Evolutionary conservation across 30 jellyfish, hydroid and myxozoan species (phyloP), one percentile per base, ranked within the genome.

Genomic region (Chironex yamaguchii): DNA sequence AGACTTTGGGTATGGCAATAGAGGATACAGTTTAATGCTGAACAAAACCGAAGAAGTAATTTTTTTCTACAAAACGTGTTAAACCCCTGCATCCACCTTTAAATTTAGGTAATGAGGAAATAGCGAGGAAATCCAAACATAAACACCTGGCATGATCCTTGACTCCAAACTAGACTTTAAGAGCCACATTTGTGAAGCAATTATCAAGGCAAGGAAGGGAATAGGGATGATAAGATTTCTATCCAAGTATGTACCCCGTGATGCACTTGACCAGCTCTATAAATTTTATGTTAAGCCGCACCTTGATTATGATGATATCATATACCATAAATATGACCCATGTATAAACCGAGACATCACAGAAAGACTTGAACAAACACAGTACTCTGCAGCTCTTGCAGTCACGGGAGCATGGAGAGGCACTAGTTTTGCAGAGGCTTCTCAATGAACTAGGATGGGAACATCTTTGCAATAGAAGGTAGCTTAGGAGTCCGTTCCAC

Each of bases 121-220:
- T 68, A 13, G 67, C 67, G 11, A 14, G 69, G 67, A 68, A 68
- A 27, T 20, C 22, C 21, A 65, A 68, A 68, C 82, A 68, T 28
- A 68, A 29, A 28, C 82, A 68, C 27, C 82, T 68, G 82, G 12
- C 28, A 24, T 71, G n/a, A 71, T 71, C 30, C 49, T 71, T 70
- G 85, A 71, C 36, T 70, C 42, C 49, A 71, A 71, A 71, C 75
- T 71, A 24, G 49, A 35, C 71, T 42, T 71, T 35, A 20, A 70
- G 25, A 71, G 49, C 71, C 85, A 71, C 13, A 71, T 71, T 36
- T 36, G 85, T 67, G 83, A 25, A 70, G 74, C 85, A 35, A 71
- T 71, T 36, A 48, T 42, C 42, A 71, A 71, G 29, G 85, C 85
- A 71, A 71, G 30, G 58, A 34, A 13, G 22, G 74, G 85, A 42